Conservation (phyloP, 2,888 invertebrate genomes). For the Druceiella hillmani region DNA sequence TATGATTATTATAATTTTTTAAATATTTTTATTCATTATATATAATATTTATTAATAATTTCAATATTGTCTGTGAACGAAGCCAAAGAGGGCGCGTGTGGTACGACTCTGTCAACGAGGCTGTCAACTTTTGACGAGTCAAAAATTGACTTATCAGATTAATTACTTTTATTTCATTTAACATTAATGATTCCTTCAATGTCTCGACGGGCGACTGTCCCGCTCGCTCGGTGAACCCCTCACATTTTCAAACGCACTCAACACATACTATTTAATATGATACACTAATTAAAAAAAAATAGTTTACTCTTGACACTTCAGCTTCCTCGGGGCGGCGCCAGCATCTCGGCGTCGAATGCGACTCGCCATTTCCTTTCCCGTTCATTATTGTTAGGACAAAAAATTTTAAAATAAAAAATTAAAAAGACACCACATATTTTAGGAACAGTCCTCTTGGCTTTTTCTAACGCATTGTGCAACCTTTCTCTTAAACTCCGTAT, state of each 20-base stretch:
- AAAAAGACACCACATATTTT: conserved; percentile 57
- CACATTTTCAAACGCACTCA: too few species aligned
- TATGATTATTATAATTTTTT: too few species aligned
- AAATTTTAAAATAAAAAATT: conserved; percentile 20
- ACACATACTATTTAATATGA: too few species aligned
- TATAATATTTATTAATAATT: too few species aligned
- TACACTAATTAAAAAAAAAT: not conserved
- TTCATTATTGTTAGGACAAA: not conserved
- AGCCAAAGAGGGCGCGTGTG: conserved; percentile 14
- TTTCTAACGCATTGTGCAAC: conserved; percentile 97
- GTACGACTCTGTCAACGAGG: conserved; percentile 28
- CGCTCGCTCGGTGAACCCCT: too few species aligned
- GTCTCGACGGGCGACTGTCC: too few species aligned
- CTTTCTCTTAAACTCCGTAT: conserved; percentile 95
- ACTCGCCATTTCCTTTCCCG: not conserved
- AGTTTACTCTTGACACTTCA: not conserved
- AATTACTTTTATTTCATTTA: too few species aligned
- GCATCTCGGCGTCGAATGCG: conserved; percentile 34
- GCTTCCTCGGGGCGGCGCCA: conserved; percentile 30
- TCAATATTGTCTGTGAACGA: conserved; percentile 51
- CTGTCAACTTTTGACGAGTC: too few species aligned
- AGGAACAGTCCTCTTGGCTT: conserved; percentile 97
- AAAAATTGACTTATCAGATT: too few species aligned
- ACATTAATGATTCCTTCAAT: too few species aligned
- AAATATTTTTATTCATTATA: too few species aligned